These are phyloP conservation scores for Zoroaster sp. DNA, from an alignment of 53 echinoderm and acorn worm species.

Conservation along the genomic window DNA sequence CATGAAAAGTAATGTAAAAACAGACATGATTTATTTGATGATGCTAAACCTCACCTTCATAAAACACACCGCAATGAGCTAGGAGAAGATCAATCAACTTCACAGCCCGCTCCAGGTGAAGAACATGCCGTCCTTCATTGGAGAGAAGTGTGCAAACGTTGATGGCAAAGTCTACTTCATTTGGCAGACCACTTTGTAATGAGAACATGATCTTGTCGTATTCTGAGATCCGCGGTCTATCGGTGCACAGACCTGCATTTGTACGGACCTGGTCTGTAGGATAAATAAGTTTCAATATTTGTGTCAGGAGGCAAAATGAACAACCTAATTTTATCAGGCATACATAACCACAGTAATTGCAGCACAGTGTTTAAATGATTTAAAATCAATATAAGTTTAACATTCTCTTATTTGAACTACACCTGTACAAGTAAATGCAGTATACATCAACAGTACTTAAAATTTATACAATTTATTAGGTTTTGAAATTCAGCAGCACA, in stretches of 20 bases:
- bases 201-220: conserved; percentile 93
- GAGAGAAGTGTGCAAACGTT: conserved; percentile 97
- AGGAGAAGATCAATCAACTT: conserved; percentile 87
- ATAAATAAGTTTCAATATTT: background rate
- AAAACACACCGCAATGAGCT: conserved; percentile 93
- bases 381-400: too few species aligned
- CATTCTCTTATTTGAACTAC: too few species aligned
- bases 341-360: too few species aligned
- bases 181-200: conserved; percentile 88
- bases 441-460: too few species aligned
- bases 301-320: background rate
- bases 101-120: conserved; percentile 83
- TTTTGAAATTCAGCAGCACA: too few species aligned
- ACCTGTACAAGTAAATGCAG: too few species aligned
- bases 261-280: conserved; percentile 65
- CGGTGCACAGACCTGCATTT: conserved; percentile 50
- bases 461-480: too few species aligned
- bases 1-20: background rate
- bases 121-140: conserved; percentile 94
- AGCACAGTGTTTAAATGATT: too few species aligned
- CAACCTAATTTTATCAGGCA: too few species aligned
- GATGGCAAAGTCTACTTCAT: conserved; percentile 97
- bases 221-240: conserved; percentile 69
- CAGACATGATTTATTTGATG: background rate
- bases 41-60: conserved; percentile 74